phyloP scores from a whole-genome alignment of 1,140 invertebrate genomes.

The Caenorhabditis briggsae region DNA sequence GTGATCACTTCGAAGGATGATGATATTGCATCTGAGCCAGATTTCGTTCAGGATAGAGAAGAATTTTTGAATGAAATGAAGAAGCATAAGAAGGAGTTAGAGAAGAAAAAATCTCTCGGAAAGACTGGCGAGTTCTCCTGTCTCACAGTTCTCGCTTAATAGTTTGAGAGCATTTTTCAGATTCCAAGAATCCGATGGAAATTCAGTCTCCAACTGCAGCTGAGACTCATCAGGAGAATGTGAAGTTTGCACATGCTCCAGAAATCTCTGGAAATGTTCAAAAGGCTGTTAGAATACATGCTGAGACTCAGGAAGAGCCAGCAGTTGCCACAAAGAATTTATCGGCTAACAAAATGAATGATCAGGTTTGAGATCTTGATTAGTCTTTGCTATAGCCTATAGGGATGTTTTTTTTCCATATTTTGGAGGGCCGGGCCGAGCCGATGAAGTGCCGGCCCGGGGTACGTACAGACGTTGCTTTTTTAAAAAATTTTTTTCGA shows the following conservation, averaged over 20 bases:
- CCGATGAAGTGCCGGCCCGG: no score
- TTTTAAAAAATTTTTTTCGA: no score
- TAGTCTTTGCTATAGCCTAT: no score
- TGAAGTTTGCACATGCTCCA: constrained; percentile 36
- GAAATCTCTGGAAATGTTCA: constrained; percentile 35
- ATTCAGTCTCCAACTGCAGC: not conserved
- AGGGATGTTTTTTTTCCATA: no score
- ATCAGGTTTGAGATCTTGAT: constrained; percentile 6
- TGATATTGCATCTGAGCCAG: constrained; percentile 66
- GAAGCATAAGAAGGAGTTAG: constrained; percentile 50
- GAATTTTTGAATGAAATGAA: constrained; percentile 57
- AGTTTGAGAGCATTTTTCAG: not conserved
- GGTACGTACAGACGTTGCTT: no score
- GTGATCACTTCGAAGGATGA: constrained; percentile 63
- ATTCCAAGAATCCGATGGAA: constrained; percentile 19
- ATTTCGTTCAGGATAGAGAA: constrained; percentile 64
- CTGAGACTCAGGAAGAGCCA: constrained; percentile 33
- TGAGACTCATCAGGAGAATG: constrained; percentile 18
- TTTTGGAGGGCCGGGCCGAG: no score
- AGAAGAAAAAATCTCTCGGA: constrained; percentile 38
- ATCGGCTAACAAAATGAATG: constrained; percentile 33
- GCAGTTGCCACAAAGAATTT: constrained; percentile 2
- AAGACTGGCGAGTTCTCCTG: not conserved
- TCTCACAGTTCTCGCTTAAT: not conserved
- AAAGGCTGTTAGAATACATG: constrained; percentile 10